Base-by-base conservation (phyloP, 2,888 invertebrate species). In the Hyposoter didymator region DNA sequence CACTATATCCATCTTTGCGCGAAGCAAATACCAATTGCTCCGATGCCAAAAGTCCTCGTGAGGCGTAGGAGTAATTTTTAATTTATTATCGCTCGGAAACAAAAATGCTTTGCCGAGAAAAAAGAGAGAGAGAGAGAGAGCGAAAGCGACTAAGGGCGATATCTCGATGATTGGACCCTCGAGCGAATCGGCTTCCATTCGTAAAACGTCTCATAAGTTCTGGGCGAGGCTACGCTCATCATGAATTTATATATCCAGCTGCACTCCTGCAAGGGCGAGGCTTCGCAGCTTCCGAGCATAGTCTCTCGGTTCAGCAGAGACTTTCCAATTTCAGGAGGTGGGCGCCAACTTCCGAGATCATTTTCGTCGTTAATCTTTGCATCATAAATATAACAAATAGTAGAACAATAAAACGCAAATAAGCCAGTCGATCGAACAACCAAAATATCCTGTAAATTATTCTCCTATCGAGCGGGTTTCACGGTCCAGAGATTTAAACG, bases 201-300 rank as follows among this genome's bases (percentile, higher is more conserved):
- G 83, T 80, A 72, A 83, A 85, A 84, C 87, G 88, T 88, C 88
- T 84, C 88, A 84, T 87, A 88, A 88, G 84, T 88, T 81, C 79
- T 88, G 83, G 76, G 72, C 79, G 73, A 85, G 35, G 78, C 52
- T 64, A 76, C 80, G 39, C 45, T 70, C 75, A 67, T 74, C 70
- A 76, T 76, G 75, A 84, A 87, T 87, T 86, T 86, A 86, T 59
- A 59, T 82, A 70, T 80, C 76, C 83, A 86, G 84, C 72, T 83
- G 84, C 73, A 55, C 81, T 76, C 84, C 17, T n/a, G 62, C 81
- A 72, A 72, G 79, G 67, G 81, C 82, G 64, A 74, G 78, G 74
- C 67, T 82, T 73, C 49, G 76, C 78, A 69, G 78, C 84, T 73
- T 74, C 84, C 74, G 72, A 64, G 69, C 8, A 39, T 39, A 39